Evolutionary conservation across 2,888 invertebrate species (phyloP).

Genomic region (Alcis repandata): DNA sequence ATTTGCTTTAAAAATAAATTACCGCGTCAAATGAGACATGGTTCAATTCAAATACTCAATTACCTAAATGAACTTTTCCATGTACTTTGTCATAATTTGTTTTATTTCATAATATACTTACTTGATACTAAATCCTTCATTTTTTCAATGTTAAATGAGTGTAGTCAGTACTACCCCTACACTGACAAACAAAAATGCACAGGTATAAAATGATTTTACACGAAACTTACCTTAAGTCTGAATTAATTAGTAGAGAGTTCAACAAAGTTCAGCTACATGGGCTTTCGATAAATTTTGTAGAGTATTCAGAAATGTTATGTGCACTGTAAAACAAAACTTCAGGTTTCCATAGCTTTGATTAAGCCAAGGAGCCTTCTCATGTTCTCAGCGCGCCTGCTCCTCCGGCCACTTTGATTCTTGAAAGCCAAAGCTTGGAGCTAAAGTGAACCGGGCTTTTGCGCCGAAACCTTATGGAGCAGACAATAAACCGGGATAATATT

Average conservation of each 20-base stretch:
- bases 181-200: too few species aligned
- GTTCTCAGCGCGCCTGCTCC: neutral
- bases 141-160: too few species aligned
- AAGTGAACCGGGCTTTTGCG: constrained; percentile 28
- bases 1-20: constrained; percentile 1
- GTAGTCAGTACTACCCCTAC: too few species aligned
- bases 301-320: too few species aligned
- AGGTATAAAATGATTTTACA: too few species aligned
- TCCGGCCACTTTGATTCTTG: neutral
- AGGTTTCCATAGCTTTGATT: neutral
- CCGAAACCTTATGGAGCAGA: constrained; percentile 43
- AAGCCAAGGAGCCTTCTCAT: neutral
- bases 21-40: neutral
- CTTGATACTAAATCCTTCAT: too few species aligned
- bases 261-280: too few species aligned
- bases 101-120: too few species aligned
- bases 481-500: constrained; percentile 67
- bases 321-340: neutral
- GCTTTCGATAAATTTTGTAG: too few species aligned
- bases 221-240: too few species aligned
- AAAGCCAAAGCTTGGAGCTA: neutral
- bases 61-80: neutral
- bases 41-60: neutral
- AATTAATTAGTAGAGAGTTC: too few species aligned
- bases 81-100: neutral